These are phyloP conservation scores for Melanchra persicariae DNA, from an alignment of 2,888 invertebrate species.

Conservation along the genomic window DNA sequence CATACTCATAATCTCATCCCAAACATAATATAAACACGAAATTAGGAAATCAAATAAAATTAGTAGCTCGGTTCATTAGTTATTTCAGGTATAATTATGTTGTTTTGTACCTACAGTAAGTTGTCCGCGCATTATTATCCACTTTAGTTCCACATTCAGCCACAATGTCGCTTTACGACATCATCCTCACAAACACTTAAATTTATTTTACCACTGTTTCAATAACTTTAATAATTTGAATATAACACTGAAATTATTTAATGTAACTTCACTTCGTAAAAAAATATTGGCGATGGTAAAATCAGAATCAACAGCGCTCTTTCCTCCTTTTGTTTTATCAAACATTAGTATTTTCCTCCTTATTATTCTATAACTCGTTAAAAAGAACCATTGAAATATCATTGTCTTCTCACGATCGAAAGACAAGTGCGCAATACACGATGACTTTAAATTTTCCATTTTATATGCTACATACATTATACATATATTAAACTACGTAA, in stretches of 20 bases:
- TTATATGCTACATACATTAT: background rate
- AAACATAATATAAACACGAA: conserved; percentile 11
- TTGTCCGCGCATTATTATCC: conserved; percentile 41
- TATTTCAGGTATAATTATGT: conserved; percentile 50
- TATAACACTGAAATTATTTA: background rate
- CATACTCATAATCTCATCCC: conserved; percentile 5
- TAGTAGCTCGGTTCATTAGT: conserved; percentile 39
- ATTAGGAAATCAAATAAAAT: conserved; percentile 32
- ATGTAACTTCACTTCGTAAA: background rate
- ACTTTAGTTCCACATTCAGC: conserved; percentile 49
- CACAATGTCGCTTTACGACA: conserved; percentile 41
- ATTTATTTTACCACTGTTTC: conserved; percentile 17
- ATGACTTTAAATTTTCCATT: conserved; percentile 9
- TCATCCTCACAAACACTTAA: conserved; percentile 43
- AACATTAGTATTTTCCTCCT: conserved; percentile 7
- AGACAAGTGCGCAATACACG: conserved; percentile 11
- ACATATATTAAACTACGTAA: conserved; percentile 9
- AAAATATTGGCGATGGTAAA: background rate
- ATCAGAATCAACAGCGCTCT: conserved; percentile 13
- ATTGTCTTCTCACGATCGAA: conserved; percentile 22
- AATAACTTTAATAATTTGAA: conserved; percentile 12
- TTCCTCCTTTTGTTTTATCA: conserved; percentile 24
- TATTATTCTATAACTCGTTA: background rate
- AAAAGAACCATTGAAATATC: conserved; percentile 6
- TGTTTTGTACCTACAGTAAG: conserved; percentile 12